These are phyloP conservation scores for Phasia obesa DNA, from an alignment of 2,888 invertebrate species.

Conservation along the genomic window DNA sequence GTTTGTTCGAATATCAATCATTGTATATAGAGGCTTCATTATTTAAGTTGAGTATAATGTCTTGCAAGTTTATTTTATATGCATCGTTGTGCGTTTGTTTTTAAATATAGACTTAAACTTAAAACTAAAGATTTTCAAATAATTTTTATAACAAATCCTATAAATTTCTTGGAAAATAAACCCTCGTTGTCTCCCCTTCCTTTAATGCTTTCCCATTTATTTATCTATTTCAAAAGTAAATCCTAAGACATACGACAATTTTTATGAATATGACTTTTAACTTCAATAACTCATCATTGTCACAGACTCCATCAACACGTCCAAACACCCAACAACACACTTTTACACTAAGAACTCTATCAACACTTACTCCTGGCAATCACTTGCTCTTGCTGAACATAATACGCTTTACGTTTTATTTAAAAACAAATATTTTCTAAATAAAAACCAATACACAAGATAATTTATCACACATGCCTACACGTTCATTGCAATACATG, in stretches of 20 bases:
- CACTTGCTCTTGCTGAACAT: slow-evolving; percentile 4
- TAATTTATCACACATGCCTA: slow-evolving; percentile 81
- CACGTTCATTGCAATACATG: slow-evolving; percentile 72
- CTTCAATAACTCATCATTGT: slow-evolving; percentile 70
- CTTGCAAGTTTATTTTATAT: too few relatives aligned
- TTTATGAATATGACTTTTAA: slow-evolving; percentile 68
- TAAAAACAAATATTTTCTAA: slow-evolving; percentile 50
- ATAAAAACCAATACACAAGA: slow-evolving; percentile 71
- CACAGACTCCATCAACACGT: slow-evolving; percentile 54
- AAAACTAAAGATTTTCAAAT: too few relatives aligned
- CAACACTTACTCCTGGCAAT: slow-evolving; percentile 42
- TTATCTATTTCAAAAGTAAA: slow-evolving; percentile 33
- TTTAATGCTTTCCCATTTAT: not conserved
- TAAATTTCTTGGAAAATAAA: not conserved
- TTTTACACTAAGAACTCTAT: slow-evolving; percentile 49
- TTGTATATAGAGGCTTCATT: too few relatives aligned
- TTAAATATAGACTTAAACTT: too few relatives aligned
- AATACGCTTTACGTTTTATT: slow-evolving; percentile 45
- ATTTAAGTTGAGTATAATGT: too few relatives aligned
- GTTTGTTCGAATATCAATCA: too few relatives aligned
- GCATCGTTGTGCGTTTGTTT: too few relatives aligned
- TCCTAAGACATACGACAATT: slow-evolving; percentile 53
- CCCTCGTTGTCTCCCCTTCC: not conserved
- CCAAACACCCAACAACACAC: slow-evolving; percentile 30
- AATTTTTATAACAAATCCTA: too few relatives aligned